Evolutionary conservation across 2,113 vertebrate species (phyloP), one percentile per base, ranked within the genome.

Genomic region (Zootoca vivipara): DNA sequence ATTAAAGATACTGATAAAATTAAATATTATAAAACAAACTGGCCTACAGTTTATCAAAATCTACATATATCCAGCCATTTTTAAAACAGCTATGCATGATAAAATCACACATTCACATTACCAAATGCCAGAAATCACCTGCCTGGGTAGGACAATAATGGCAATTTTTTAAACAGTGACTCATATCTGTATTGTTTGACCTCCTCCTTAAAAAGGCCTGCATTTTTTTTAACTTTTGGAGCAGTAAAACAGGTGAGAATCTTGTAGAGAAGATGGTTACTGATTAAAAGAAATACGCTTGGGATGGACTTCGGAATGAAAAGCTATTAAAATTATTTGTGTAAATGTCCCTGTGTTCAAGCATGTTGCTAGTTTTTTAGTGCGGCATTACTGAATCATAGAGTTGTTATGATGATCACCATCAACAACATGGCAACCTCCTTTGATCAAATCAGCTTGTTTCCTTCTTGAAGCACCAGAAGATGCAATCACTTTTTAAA

Each of bases 361-460:
- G 33, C 18, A 30, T 69, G 82, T 87, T 52, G 46, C 46, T 79
- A 33, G 56, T 87, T 87, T 83, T 74, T 83, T 62, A 87, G 62
- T 73, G 74, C 46, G 30, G 46, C 38, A 13, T 83, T 67, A 7
- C 38, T 70, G 74, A 84, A 38, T 56, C 52, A 72, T 79, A 85
- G 58, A 79, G 64, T 77, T 79, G 65, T 89, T 82, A 62, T 7
- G 65, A 40, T 8, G 42, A 64, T 33, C 58, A 42, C 56, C 74
- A 78, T 40, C 24, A 6, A 10, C 74, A 78, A 58, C 74, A 69
- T 26, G 62, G 46, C n/a, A 15, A 10, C 72, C 22, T 86, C 65
- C 67, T 90, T 84, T 87, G 89, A 90, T 87, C 81, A 83, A n/a
- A 26, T 90, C 72, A 64, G 22, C 87, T 92, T 56, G 13, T 84